phyloP scores from a whole-genome alignment of 1,140 invertebrate species.

The Anoplophora glabripennis region DNA sequence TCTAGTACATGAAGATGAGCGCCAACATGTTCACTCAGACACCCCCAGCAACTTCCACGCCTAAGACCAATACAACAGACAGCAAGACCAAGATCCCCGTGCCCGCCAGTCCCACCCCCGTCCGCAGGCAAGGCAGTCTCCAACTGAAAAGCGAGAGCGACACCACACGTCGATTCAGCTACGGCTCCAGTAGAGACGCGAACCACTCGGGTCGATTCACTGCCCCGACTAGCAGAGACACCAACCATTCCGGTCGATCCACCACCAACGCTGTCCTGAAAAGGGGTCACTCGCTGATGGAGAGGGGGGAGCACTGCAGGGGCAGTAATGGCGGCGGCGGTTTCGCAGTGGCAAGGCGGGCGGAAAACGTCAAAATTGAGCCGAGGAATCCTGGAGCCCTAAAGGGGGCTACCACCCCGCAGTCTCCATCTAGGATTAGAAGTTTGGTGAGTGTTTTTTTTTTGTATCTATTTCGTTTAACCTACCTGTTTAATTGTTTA shows the following conservation, averaged over 20 bases:
- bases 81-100: conserved; percentile 32
- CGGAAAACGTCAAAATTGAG: conserved; percentile 26
- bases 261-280: conserved; percentile 35
- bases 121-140: conserved; percentile 51
- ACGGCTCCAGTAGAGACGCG: conserved; percentile 9
- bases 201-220: conserved; percentile 13
- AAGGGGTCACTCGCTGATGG: conserved; percentile 44
- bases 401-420: conserved; percentile 18
- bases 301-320: conserved; percentile 33
- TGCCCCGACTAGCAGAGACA: conserved; percentile 19
- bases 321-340: conserved; percentile 16
- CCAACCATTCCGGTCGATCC: conserved; percentile 20
- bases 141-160: conserved; percentile 47
- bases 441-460: conserved; percentile 37
- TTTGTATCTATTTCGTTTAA: no score
- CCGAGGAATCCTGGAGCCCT: conserved; percentile 11
- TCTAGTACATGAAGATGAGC: conserved; percentile 19
- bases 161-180: neutral
- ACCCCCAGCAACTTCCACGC: neutral
- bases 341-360: conserved; percentile 16
- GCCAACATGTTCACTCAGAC: conserved; percentile 23
- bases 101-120: conserved; percentile 46
- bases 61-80: neutral
- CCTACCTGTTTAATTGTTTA: no score
- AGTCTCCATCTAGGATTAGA: conserved; percentile 30